Conservation (phyloP, 2,797 vertebrate species). For the Hyperoplus lanceolatus region DNA sequence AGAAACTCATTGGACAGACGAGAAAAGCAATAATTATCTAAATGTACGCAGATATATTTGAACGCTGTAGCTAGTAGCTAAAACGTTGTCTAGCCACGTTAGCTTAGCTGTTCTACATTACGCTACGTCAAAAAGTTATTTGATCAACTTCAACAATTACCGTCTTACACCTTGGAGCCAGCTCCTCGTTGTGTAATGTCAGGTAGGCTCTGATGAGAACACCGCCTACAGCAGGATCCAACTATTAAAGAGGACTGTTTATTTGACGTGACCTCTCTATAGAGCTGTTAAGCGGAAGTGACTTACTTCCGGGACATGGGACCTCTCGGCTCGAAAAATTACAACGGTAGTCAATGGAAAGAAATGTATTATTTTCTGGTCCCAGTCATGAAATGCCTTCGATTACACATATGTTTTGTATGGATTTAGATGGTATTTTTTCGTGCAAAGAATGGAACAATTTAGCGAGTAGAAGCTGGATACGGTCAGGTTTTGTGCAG, state of each 20-base stretch:
- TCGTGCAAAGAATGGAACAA: too few species aligned
- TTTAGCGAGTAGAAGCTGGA: too few species aligned
- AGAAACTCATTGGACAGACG: background rate
- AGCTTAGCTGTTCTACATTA: constrained; percentile 28
- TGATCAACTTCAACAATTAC: constrained; percentile 9
- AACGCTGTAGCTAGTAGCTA: background rate
- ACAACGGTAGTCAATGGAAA: too few species aligned
- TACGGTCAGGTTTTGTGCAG: too few species aligned
- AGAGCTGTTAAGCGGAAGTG: constrained; percentile 49
- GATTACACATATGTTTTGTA: too few species aligned
- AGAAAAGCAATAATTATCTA: background rate
- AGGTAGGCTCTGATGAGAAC: background rate
- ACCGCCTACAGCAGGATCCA: background rate
- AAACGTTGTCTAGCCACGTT: constrained; percentile 44
- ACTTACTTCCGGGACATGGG: too few species aligned
- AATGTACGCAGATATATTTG: background rate
- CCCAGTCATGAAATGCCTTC: too few species aligned
- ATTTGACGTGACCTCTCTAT: constrained; percentile 33
- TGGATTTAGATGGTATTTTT: too few species aligned
- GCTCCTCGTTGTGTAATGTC: background rate
- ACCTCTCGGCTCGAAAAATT: too few species aligned
- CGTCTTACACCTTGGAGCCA: constrained; percentile 1
- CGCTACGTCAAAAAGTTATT: constrained; percentile 6
- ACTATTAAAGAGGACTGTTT: background rate
- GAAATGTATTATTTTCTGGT: too few species aligned